A percentile compares a stretch with the other conserved stretches of the same genome.
These are phyloP conservation scores for Pipa parva DNA, from an alignment of 2,113 vertebrate species.

Conservation along the genomic window DNA sequence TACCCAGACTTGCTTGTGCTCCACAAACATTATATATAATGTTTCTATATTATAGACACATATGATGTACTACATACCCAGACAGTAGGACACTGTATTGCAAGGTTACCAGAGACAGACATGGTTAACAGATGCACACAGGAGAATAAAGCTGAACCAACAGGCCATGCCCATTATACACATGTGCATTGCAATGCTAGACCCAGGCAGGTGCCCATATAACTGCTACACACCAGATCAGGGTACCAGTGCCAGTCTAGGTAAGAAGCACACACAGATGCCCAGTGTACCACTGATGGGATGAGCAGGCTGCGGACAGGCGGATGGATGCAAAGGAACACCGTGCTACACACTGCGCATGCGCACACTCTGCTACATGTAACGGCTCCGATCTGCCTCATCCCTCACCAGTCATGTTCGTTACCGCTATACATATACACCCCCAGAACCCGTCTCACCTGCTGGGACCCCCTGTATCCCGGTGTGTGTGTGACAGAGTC, in stretches of 20 bases:
- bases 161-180: too few relatives aligned
- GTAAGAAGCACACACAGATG: not conserved
- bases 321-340: slow-evolving; percentile 24
- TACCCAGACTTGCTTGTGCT: too few relatives aligned
- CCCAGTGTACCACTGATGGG: not conserved
- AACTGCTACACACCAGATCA: not conserved
- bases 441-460: slow-evolving; percentile 18
- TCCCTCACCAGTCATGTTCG: not conserved
- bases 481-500: slow-evolving; percentile 28
- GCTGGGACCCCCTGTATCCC: slow-evolving; percentile 37
- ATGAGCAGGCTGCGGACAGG: not conserved
- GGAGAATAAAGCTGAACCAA: too few relatives aligned
- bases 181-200: too few relatives aligned
- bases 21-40: too few relatives aligned
- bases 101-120: too few relatives aligned
- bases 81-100: too few relatives aligned
- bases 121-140: too few relatives aligned
- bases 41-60: too few relatives aligned
- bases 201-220: too few relatives aligned
- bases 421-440: not conserved
- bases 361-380: slow-evolving; percentile 7
- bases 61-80: too few relatives aligned
- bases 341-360: slow-evolving; percentile 11
- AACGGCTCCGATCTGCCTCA: not conserved
- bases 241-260: not conserved